Evolutionary conservation across 2,797 vertebrate species (phyloP).

Genomic region (Gymnodraco acuticeps): DNA sequence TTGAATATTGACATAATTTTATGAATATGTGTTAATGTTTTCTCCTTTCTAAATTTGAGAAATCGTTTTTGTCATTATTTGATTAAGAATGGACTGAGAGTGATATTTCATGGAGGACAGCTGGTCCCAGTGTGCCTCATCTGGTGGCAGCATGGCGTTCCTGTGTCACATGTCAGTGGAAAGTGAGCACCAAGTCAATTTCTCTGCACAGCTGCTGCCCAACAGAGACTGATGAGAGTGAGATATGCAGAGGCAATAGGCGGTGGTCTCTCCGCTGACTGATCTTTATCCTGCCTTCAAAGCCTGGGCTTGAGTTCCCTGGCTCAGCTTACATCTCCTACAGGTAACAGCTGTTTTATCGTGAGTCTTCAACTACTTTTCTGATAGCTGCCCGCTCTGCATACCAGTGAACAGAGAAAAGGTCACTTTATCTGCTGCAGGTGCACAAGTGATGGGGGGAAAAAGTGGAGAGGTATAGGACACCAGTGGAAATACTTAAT

Average conservation of each 20-base stretch:
- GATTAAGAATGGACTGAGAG: neutral
- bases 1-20: neutral
- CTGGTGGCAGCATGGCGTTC: conserved; percentile 18
- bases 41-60: too few species aligned
- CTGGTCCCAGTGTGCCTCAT: neutral
- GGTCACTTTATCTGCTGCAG: conserved; percentile 41
- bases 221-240: conserved; percentile 58
- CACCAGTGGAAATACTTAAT: neutral
- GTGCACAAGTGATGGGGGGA: conserved; percentile 4
- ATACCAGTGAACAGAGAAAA: conserved; percentile 20
- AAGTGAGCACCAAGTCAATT: conserved; percentile 43
- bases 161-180: conserved; percentile 39
- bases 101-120: neutral
- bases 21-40: too few species aligned
- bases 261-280: conserved; percentile 50
- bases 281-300: conserved; percentile 66
- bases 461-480: neutral
- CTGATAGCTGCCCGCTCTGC: conserved; percentile 45
- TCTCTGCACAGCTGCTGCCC: conserved; percentile 60
- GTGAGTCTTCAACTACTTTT: conserved; percentile 26
- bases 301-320: conserved; percentile 40
- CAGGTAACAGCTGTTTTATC: conserved; percentile 56
- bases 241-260: conserved; percentile 67
- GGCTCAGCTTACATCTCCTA: conserved; percentile 47
- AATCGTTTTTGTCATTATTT: neutral